These are phyloP conservation scores for Scyliorhinus canicula DNA, from an alignment of 2,797 vertebrate genomes.

Conservation along the genomic window DNA sequence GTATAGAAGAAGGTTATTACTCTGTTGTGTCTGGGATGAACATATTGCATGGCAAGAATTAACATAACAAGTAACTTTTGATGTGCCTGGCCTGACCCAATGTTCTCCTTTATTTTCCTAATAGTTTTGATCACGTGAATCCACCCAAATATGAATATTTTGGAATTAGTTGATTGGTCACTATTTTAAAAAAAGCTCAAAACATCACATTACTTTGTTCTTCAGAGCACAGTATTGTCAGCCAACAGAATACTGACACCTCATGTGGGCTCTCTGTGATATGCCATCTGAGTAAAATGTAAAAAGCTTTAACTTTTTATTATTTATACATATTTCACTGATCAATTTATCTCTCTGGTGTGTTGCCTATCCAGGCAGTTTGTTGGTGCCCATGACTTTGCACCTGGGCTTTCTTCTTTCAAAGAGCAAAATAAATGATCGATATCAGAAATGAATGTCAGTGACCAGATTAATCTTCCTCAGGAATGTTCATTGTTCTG, in stretches of 20 bases:
- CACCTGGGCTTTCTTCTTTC: not conserved
- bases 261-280: not conserved
- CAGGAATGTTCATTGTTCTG: not conserved
- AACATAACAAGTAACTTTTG: not conserved
- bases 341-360: not conserved
- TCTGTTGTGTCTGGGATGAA: not conserved
- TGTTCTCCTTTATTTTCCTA: not conserved
- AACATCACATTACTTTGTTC: not conserved
- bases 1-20: not conserved
- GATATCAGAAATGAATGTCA: not conserved
- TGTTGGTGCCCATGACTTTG: not conserved
- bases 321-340: not conserved
- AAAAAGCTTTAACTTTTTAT: not conserved
- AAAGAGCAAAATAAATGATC: not conserved
- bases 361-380: not conserved
- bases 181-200: not conserved
- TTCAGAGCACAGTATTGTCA: not conserved
- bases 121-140: not conserved
- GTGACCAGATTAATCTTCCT: not conserved
- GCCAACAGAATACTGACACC: not conserved
- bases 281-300: not conserved
- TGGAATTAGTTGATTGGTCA: not conserved
- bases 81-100: not conserved
- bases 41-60: not conserved
- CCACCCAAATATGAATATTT: not conserved